Evolutionary conservation across 2,797 vertebrate genomes (phyloP), one percentile per base, ranked within the genome.

Genomic region (Gymnothorax reevesii): DNA sequence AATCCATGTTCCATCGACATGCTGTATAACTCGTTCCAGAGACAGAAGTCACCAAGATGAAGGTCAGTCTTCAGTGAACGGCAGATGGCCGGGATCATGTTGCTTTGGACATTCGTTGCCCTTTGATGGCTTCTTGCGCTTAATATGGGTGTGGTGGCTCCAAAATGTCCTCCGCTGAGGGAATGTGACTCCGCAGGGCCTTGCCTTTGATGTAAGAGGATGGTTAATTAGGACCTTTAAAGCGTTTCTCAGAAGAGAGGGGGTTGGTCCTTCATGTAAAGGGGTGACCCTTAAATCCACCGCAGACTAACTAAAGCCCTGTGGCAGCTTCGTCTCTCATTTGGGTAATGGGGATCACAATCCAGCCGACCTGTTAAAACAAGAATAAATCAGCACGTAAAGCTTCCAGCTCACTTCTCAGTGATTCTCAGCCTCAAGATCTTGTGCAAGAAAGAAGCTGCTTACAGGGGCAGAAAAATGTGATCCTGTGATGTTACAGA

Each of bases 171-270:
- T 83, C 33, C 59, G 27, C 83, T 33, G 27, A 80, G 25, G 62
- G 0, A 22, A 62, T 12, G 55, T 27, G 42, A 22, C 59, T 75
- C 49, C 25, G 15, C 15, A 27, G 20, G 60, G 27, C 57, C 73
- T n/a, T 54, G 7, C 75, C 84, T 85, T 62, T 87, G 84, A 77
- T 49, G 85, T 33, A 13, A 20, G 55, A 13, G 52, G 55, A 64
- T 17, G 22, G 66, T 83, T 75, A 83, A 79, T n/a, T 83, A 49
- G 33, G 49, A 83, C 66, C 33, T 69, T 77, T 69, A 62, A 85
- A 59, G 17, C 52, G 25, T n/a, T 85, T 83, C 66, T 62, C 54
- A 49, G 84, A 85, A 80, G 7, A 25, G 80, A 55, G 84, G 64
- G 84, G 49, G 42, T 42, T 42, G 2, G 60, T 57, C 13, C 25